Base-by-base conservation (phyloP, 2,113 vertebrate genomes). In the Aplodontia rufa region DNA sequence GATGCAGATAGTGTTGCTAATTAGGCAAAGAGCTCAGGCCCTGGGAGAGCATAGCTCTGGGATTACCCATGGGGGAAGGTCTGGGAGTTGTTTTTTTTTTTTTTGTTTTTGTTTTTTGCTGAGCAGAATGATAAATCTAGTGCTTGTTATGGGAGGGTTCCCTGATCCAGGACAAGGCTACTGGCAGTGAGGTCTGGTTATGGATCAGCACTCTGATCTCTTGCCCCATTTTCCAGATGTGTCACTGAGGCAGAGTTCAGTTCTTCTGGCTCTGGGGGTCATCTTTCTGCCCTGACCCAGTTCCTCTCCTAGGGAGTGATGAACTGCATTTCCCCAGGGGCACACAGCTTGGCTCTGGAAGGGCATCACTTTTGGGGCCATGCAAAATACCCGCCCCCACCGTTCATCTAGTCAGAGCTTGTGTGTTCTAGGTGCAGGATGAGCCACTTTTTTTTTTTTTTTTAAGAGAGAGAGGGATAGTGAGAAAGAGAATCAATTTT, bases 321-420 rank as follows among this genome's bases (percentile, higher is more conserved):
- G 20, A 62, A 32, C 51, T 7, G 37, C 26, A 5, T 47, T 47
- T 6, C 24, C n/a, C 55, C 66, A 37, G 8, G 0, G 24, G 40
- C 6, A 28, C 45, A 9, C 3, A 8, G 22, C 40, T n/a, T 49
- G 8, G 1, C 58, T 32, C 0, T 8, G 11, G 45, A 37, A n/a
- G 12, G 26, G 26, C 12, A 32, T 71, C n/a, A 37, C 28, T 83
- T 64, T 83, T 6, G 20, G 47, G 35, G 6, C 17, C 30, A 1
- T 30, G 24, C 32, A 1, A 1, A 1, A 1, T 20, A 28, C 3
- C 42, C 37, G 55, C 37, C 45, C 22, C n/a, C n/a, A n/a, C 6
- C 20, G 3, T 9, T 35, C 32, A 22, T 11, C n/a, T 24, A 5
- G 42, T 42, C 49, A 22, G 17, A 47, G 6, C 66, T 32, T 42